Evolutionary conservation across 1,140 invertebrate species (phyloP).

Genomic region (Aphelinus atriplicis): DNA sequence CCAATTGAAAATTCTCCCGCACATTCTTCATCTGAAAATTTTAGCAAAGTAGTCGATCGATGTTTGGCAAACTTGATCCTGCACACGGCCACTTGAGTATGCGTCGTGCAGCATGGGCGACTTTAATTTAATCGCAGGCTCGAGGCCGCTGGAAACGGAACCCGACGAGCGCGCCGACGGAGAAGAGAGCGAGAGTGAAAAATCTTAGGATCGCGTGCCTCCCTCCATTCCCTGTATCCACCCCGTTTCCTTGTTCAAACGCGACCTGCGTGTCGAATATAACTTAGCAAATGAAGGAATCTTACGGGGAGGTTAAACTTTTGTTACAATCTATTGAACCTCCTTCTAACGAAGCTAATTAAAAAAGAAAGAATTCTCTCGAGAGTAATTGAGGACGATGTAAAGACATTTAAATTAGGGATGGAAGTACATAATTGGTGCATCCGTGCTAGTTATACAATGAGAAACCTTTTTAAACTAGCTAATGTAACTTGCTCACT

Average conservation of each 20-base stretch:
- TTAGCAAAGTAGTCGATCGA: constrained; percentile 27
- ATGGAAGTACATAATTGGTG: too few species aligned
- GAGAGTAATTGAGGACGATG: too few species aligned
- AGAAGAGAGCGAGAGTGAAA: constrained; percentile 34
- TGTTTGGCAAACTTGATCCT: constrained; percentile 33
- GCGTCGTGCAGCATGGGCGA: background rate
- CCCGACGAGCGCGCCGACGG: background rate
- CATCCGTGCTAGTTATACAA: too few species aligned
- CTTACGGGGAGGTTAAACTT: too few species aligned
- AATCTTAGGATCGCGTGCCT: background rate
- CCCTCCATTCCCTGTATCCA: background rate
- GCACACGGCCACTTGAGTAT: constrained; percentile 17
- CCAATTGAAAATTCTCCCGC: too few species aligned
- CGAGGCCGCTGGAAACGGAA: background rate
- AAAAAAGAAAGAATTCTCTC: background rate
- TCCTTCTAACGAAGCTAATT: background rate
- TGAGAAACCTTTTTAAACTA: too few species aligned
- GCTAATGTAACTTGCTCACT: too few species aligned
- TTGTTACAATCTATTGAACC: background rate
- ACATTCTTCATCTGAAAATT: background rate
- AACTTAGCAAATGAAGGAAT: background rate
- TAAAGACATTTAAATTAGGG: too few species aligned
- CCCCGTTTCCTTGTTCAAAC: background rate
- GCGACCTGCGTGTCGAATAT: background rate
- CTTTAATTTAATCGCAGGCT: constrained; percentile 23